Base-by-base conservation (phyloP, 2,888 invertebrate genomes). In the Phortica okadai region DNA sequence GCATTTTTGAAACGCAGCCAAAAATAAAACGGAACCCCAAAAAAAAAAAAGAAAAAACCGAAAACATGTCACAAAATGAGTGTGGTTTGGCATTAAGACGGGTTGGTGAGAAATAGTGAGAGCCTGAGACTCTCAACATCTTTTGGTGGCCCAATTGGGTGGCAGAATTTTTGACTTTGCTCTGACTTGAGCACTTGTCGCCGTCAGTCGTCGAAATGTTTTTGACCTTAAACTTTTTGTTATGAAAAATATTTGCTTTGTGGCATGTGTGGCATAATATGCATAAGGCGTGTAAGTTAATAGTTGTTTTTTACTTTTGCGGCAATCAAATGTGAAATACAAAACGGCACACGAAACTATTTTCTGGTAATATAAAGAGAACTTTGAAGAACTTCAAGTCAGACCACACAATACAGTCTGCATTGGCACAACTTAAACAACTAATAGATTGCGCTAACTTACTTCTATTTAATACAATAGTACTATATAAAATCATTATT, bases 191-290 rank as follows among this genome's bases (percentile, higher is more conserved):
- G 50, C 64, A 33, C 41, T 64, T 64, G 64, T 64, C 64, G 59
- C 16, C 76, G 76, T 74, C 77, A 76, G 33, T 74, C 21, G n/a
- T 69, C 74, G 67, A 73, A 45, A 74, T 66, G 75, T 76, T 44
- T 75, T 75, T 75, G 78, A 78, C 78, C 78, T 80, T 78, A 78
- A 80, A 80, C 80, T 80, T 5, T 33, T 80, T 77, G 74, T 44
- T 75, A 73, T 78, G 76, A 70, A 76, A 74, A 58, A 66, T 25
- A 74, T 64, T 45, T 66, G 25, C 54, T 45, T 69, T 44, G 14
- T 14, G 25, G 8, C 25, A 21, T 62, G 62, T 62, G 16, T 4
- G 62, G 14, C 1, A 16, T 56, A 56, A 1, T n/a, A 16, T 21
- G 21, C 59, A 41, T 64, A 25, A 8, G 33, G 14, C 33, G 33